Evolutionary conservation across 2,888 invertebrate genomes (phyloP), one percentile per base, ranked within the genome.

Genomic region (Hoplodrina blanda): DNA sequence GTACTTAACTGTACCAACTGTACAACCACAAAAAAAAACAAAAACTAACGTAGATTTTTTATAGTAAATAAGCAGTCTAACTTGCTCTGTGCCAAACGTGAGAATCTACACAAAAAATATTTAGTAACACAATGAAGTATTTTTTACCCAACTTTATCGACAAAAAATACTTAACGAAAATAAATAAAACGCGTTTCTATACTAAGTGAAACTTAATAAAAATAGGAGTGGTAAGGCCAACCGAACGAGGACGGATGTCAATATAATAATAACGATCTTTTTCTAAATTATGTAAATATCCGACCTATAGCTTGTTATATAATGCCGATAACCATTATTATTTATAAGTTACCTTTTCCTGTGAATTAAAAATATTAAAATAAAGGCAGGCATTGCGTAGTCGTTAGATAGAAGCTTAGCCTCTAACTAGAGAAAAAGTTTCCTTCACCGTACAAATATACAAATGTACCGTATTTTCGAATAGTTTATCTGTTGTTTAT

Each of bases 181-280:
- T 37, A 72, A 50, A 63, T 37, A 13, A 10, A 55, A 60, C 30
- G n/a, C 19, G 71, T 64, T 70, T 64, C 59, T 60, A 17, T 64
- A 60, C 8, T 64, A 20, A 46, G 75, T 60, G 77, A 77, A 71
- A 75, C 75, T 60, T 37, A 44, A 19, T 4, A 41, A 64, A 55
- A 50, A 59, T 37, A 50, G 44, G 50, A 62, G 10, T 54, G 17
- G 52, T 44, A 44, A 71, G 75, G 78, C 64, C 78, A 77, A 50
- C 3, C 30, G 10, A 64, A 60, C 25, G 54, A 64, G 77, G 57
- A n/a, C 50, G 20, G 13, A 30, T 62, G 33, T 57, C 55, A 41
- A 52, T 33, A 57, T n/a, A n/a, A n/a, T 53, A 55, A 71, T 50
- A 25, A n/a, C 25, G 49, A 56, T 20, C 7, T 52, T 52, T 46